Evolutionary conservation across 2,113 vertebrate species (phyloP).

Genomic region (Theristicus caerulescens): DNA sequence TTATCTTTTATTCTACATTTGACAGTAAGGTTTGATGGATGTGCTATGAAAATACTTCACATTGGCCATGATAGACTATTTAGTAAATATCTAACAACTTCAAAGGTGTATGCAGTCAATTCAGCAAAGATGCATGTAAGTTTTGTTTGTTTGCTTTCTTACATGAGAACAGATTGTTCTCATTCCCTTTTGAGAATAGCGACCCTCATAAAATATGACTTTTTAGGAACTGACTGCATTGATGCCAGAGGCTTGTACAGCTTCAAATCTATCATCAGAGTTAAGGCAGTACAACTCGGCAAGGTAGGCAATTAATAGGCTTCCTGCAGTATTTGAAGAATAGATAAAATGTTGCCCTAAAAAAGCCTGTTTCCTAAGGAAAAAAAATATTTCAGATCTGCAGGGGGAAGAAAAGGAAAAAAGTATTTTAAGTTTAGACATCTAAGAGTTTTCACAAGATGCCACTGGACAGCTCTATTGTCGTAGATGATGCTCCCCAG

Average conservation of each 20-base stretch:
- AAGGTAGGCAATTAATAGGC: not conserved
- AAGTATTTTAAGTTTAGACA: not conserved
- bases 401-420: not conserved
- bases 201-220: not conserved
- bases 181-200: not conserved
- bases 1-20: not conserved
- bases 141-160: not conserved
- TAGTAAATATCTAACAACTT: not conserved
- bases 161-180: not conserved
- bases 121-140: not conserved
- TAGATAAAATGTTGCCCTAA: not conserved
- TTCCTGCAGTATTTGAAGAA: not conserved
- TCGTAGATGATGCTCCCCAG: not conserved
- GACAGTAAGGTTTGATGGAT: not conserved
- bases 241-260: not conserved
- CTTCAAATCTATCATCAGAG: not conserved
- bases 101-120: not conserved
- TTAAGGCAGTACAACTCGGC: not conserved
- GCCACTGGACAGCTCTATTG: not conserved
- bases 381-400: not conserved
- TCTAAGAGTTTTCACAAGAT: not conserved
- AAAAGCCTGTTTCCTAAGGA: not conserved
- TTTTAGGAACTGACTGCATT: not conserved
- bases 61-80: not conserved
- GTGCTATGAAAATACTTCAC: not conserved